Percentiles rank a stretch among this genome's conserved stretches.
phyloP scores from a whole-genome alignment of 2,888 invertebrate genomes.

The Epistrophe eligans region DNA sequence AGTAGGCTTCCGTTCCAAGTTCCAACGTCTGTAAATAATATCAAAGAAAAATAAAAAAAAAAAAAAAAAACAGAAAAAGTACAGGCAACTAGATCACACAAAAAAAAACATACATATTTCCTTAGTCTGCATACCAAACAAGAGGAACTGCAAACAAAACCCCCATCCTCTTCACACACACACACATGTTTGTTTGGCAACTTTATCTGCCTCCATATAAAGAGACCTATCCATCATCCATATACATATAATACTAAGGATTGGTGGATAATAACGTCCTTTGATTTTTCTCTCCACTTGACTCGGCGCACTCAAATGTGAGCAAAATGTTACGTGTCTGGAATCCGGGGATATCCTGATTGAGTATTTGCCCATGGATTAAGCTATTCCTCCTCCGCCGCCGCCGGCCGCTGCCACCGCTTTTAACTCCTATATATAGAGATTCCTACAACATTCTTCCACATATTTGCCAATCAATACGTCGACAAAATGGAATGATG shows the following conservation, averaged over 20 bases:
- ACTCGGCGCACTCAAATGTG: constrained; percentile 62
- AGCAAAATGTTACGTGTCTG: constrained; percentile 72
- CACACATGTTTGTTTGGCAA: constrained; percentile 62
- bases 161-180: background rate
- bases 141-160: constrained; percentile 56
- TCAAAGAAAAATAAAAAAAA: constrained; percentile 40
- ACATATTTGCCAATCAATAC: constrained; percentile 70
- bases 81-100: background rate
- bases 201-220: constrained; percentile 72
- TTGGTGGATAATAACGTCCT: constrained; percentile 67
- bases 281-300: constrained; percentile 72
- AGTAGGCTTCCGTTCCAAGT: constrained; percentile 40
- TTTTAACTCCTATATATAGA: background rate
- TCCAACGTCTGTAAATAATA: constrained; percentile 71
- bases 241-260: constrained; percentile 13
- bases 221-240: constrained; percentile 69
- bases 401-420: too few species aligned
- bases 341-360: constrained; percentile 71
- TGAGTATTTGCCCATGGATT: constrained; percentile 74
- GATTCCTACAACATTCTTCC: background rate
- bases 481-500: constrained; percentile 58
- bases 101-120: constrained; percentile 4
- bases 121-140: constrained; percentile 70
- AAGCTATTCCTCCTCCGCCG: constrained; percentile 20
- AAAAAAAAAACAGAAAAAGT: constrained; percentile 1